phyloP scores from a whole-genome alignment of 2,888 invertebrate genomes.

The Rhagonycha fulva region DNA sequence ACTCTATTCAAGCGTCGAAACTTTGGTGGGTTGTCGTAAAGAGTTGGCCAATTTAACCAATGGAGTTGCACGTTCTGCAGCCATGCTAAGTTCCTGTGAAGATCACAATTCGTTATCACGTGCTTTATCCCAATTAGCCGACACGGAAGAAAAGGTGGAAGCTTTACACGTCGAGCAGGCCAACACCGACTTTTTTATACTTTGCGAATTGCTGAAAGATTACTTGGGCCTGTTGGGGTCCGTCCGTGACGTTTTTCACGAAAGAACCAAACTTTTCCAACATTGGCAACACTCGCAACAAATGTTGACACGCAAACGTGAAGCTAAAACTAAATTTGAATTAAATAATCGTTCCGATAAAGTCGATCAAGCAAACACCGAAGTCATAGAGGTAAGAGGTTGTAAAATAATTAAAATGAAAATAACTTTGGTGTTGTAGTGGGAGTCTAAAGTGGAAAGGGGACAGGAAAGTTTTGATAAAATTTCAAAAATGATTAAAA shows the following conservation, averaged over 20 bases:
- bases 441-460: conserved; percentile 96
- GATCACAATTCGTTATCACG: conserved; percentile 90
- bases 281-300: conserved; percentile 97
- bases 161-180: conserved; percentile 88
- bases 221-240: conserved; percentile 90
- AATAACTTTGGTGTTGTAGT: conserved; percentile 59
- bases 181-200: conserved; percentile 90
- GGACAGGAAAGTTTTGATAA: conserved; percentile 95
- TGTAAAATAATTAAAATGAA: neutral
- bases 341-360: conserved; percentile 89
- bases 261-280: conserved; percentile 86
- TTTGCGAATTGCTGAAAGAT: conserved; percentile 95
- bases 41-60: conserved; percentile 81
- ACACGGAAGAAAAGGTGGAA: conserved; percentile 83
- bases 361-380: conserved; percentile 82
- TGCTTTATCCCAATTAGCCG: conserved; percentile 87
- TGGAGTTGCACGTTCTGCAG: conserved; percentile 83
- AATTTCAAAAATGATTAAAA: conserved; percentile 91
- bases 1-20: conserved; percentile 84
- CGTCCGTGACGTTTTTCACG: conserved; percentile 81
- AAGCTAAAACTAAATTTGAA: conserved; percentile 91
- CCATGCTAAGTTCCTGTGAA: conserved; percentile 90
- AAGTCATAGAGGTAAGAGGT: conserved; percentile 84
- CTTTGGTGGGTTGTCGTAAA: conserved; percentile 82
- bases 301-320: conserved; percentile 90